Evolutionary conservation across 2,113 vertebrate genomes (phyloP).

Genomic region (Pyrgilauda ruficollis): DNA sequence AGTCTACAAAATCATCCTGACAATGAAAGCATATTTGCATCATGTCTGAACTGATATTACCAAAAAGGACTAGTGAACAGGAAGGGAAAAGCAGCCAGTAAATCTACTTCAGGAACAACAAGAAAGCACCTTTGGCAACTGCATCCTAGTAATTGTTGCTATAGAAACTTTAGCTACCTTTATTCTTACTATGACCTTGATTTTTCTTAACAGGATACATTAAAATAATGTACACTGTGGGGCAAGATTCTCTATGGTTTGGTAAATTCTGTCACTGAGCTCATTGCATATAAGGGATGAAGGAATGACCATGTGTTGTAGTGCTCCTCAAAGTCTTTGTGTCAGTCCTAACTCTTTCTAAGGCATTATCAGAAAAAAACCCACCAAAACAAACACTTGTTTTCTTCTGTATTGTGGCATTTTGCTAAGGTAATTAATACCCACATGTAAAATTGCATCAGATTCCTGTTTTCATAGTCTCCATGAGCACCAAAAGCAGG

Average conservation of each 20-base stretch:
- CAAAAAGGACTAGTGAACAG: constrained; percentile 56
- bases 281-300: neutral
- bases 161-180: constrained; percentile 74
- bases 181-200: constrained; percentile 69
- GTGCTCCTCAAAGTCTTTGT: neutral
- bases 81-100: constrained; percentile 58
- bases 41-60: constrained; percentile 15
- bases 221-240: constrained; percentile 5
- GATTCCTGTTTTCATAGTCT: neutral
- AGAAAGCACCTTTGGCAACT: constrained; percentile 75
- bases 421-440: constrained; percentile 22
- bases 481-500: neutral
- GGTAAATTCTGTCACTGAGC: constrained; percentile 1
- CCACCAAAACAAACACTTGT: neutral
- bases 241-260: neutral
- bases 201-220: constrained; percentile 59
- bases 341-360: neutral
- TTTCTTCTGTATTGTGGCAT: neutral
- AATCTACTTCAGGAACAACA: constrained; percentile 57
- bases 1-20: neutral
- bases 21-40: constrained; percentile 36
- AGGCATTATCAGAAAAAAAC: neutral
- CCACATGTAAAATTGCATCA: neutral
- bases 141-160: constrained; percentile 76
- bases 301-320: neutral